A percentile compares a stretch with the other conserved stretches of the same genome.
Conservation (phyloP, 2,797 vertebrate genomes). For the Urocyon cinereoargenteus region DNA sequence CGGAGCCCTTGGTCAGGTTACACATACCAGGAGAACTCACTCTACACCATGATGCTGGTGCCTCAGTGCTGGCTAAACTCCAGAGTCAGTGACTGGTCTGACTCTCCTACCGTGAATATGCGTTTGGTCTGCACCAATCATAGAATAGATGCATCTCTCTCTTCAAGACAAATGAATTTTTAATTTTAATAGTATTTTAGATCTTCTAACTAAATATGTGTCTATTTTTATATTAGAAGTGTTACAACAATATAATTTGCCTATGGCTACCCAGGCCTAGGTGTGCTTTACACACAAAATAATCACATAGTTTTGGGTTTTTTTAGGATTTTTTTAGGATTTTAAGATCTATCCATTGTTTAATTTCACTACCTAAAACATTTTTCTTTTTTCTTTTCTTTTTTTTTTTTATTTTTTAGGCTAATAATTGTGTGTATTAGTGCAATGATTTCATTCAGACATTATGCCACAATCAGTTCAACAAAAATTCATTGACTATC, state of each 20-base stretch:
- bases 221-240: not conserved
- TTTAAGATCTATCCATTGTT: slow-evolving; percentile 32
- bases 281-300: slow-evolving; percentile 23
- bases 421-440: not conserved
- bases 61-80: not conserved
- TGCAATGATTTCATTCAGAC: not conserved
- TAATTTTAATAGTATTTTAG: slow-evolving; percentile 27
- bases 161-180: not conserved
- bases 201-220: slow-evolving; percentile 7
- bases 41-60: not conserved
- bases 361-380: slow-evolving; percentile 43
- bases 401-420: not conserved
- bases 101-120: not conserved
- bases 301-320: not conserved
- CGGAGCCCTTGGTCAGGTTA: not conserved
- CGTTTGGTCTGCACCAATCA: not conserved
- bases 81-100: not conserved
- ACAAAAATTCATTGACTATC: not conserved
- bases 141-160: not conserved
- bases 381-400: not conserved
- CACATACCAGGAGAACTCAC: not conserved
- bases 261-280: not conserved
- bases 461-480: not conserved
- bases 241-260: not conserved
- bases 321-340: not conserved